Base-by-base conservation (phyloP, 1,140 invertebrate genomes). In the Trichomalopsis sarcophagae region DNA sequence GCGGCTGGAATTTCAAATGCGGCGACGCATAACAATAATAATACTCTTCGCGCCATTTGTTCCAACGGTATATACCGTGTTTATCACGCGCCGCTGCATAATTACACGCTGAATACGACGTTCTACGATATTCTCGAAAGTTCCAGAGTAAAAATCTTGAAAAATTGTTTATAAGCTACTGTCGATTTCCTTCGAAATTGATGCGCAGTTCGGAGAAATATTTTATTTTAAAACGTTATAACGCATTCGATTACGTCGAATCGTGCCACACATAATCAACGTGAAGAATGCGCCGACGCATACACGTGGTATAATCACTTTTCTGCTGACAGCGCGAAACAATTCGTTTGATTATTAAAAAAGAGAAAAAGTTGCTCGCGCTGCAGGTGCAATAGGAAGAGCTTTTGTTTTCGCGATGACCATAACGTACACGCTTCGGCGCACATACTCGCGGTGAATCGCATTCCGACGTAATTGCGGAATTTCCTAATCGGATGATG, bases 81-180 rank as follows among this genome's bases (percentile, higher is more conserved):
- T 79, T 79, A 79, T 55, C 33, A 79, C 62, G 55, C 77, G 17
- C 10, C 77, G 17, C 5, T 55, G 33, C 30, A 79, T 79, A 66
- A 79, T 68, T 13, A 21, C 27, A 27, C 33, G 21, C 17, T 21
- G 21, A 14, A n/a, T 6, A 6, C 2, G 3, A 6, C 3, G n/a
- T 40, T 40, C 40, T 62, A 62, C 55, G 17, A 62, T 21, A 62
- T 62, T 62, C 55, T 17, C 21, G 14, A 50, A 50, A 50, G 11
- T 50, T 50, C 47, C 14, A 14, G 47, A 50, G 14, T 50, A 50
- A 50, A 50, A 50, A 50, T 50, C 40, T n/a, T n/a, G n/a, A n/a
- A n/a, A n/a, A n/a, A n/a, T n/a, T 40, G 40, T 40, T 40, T 33
- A n/a, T n/a, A n/a, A 33, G 33, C 33, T 33, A 33, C 33, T 33